These are phyloP conservation scores for Speoplatyrhinus poulsoni DNA, from an alignment of 2,113 vertebrate genomes.

Conservation along the genomic window DNA sequence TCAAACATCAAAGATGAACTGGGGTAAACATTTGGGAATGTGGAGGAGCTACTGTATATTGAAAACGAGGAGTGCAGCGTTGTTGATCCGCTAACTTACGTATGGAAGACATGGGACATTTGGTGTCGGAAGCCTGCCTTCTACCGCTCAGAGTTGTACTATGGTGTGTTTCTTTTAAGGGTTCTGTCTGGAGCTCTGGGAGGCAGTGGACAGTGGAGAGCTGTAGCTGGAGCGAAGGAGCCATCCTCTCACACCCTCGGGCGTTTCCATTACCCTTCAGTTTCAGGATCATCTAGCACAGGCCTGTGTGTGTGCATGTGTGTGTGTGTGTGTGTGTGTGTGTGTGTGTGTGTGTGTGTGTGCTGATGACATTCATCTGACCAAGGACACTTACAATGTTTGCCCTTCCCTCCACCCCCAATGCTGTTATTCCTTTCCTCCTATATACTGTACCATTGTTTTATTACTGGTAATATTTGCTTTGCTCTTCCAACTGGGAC, in stretches of 20 bases:
- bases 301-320: constrained; percentile 28
- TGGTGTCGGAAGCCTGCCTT: background rate
- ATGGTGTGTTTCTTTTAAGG: background rate
- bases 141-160: constrained; percentile 42
- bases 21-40: no score
- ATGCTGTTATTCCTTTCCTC: constrained; percentile 13
- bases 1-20: no score
- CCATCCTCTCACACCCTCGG: constrained; percentile 62
- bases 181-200: constrained; percentile 44
- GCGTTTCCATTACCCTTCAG: constrained; percentile 67
- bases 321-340: constrained; percentile 30
- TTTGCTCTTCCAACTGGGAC: constrained; percentile 47
- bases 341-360: constrained; percentile 17
- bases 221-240: constrained; percentile 62
- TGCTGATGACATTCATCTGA: background rate
- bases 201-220: constrained; percentile 65
- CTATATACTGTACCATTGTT: constrained; percentile 23
- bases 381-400: no score
- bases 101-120: no score
- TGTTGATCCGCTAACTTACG: background rate
- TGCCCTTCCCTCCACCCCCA: constrained; percentile 34
- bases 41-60: no score
- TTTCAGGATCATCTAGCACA: constrained; percentile 73
- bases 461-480: constrained; percentile 42
- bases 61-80: background rate